Evolutionary conservation across 2,797 vertebrate genomes (phyloP).

Genomic region (Amniataba percoides): DNA sequence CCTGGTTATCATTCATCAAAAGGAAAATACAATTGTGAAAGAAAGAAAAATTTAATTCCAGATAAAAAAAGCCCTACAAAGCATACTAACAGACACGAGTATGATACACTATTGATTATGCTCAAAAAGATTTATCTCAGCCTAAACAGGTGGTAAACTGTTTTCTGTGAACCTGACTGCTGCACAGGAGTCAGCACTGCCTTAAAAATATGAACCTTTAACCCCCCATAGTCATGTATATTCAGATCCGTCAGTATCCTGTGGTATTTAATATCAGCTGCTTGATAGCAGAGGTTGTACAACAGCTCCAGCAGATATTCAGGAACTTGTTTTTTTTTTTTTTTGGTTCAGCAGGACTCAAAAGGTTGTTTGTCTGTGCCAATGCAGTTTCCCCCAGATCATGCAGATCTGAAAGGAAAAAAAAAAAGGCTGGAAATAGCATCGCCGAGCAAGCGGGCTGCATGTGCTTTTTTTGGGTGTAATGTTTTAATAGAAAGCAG

Average conservation of each 20-base stretch:
- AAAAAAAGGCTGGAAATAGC: slow-evolving; percentile 73
- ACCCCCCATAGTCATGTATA: slow-evolving; percentile 14
- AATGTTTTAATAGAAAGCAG: slow-evolving; percentile 88
- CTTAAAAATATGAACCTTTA: slow-evolving; percentile 23
- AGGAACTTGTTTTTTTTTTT: slow-evolving; percentile 17
- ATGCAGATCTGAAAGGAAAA: slow-evolving; percentile 50
- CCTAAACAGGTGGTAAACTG: slow-evolving; percentile 50
- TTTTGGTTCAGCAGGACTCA: slow-evolving; percentile 51
- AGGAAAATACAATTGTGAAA: slow-evolving; percentile 28
- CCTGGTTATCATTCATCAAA: slow-evolving; percentile 34
- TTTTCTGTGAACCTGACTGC: not conserved
- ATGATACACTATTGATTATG: slow-evolving; percentile 20
- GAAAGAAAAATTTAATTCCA: not conserved
- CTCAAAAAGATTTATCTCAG: slow-evolving; percentile 37
- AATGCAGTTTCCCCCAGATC: slow-evolving; percentile 64
- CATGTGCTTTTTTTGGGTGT: slow-evolving; percentile 74
- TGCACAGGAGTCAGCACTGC: not conserved
- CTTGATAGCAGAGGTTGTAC: slow-evolving; percentile 19
- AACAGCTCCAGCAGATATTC: slow-evolving; percentile 28
- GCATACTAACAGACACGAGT: slow-evolving; percentile 12
- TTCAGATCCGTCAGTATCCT: slow-evolving; percentile 26
- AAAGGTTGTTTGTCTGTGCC: slow-evolving; percentile 69
- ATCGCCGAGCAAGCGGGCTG: slow-evolving; percentile 43
- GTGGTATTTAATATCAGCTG: slow-evolving; percentile 21
- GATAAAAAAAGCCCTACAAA: slow-evolving; percentile 22